phyloP scores from a whole-genome alignment of 2,797 vertebrate genomes.

The Tarsius wallacei region DNA sequence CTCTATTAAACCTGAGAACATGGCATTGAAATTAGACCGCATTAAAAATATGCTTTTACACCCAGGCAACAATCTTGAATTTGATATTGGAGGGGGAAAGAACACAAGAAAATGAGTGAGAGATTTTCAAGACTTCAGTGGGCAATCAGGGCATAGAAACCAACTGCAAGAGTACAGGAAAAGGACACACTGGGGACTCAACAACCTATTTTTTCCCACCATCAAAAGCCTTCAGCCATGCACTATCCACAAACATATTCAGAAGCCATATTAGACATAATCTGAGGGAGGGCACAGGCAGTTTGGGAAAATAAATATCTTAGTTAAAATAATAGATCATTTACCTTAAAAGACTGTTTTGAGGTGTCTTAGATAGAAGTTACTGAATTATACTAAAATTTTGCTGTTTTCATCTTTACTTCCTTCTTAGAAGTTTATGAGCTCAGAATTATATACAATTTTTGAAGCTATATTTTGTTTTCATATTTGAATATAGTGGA shows the following conservation, averaged over 20 bases:
- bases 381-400: not conserved
- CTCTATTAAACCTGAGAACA: not conserved
- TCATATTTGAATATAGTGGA: not conserved
- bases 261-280: not conserved
- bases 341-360: not conserved
- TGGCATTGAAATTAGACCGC: not conserved
- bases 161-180: not conserved
- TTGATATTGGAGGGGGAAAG: not conserved
- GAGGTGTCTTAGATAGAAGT: not conserved
- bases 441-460: not conserved
- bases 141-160: not conserved
- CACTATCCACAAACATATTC: not conserved
- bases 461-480: slow-evolving; percentile 29
- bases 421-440: not conserved
- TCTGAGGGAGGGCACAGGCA: not conserved
- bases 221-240: not conserved
- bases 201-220: not conserved
- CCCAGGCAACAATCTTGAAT: not conserved
- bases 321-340: not conserved
- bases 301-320: not conserved
- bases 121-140: not conserved
- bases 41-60: not conserved
- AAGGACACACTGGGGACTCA: not conserved
- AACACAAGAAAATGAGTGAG: not conserved
- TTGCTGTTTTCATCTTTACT: not conserved